A percentile compares a stretch with the other conserved stretches of the same genome.
Evolutionary conservation across 2,113 vertebrate species (phyloP).

Genomic region (Labeo rohita): DNA sequence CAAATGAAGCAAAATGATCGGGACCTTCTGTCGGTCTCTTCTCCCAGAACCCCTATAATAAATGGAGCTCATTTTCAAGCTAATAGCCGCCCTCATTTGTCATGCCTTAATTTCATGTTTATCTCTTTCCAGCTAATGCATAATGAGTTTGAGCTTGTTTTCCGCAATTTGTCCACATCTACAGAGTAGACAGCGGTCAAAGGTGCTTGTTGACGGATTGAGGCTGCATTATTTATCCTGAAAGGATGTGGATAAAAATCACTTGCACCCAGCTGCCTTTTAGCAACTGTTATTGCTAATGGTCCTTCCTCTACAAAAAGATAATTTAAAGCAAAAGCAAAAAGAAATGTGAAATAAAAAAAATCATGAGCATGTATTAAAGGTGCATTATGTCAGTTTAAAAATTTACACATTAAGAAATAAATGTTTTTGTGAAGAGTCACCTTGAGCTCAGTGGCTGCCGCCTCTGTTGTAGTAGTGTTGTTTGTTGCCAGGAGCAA

Average conservation of each 20-base stretch:
- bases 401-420: not conserved
- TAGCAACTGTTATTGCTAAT: slow-evolving; percentile 7
- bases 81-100: slow-evolving; percentile 2
- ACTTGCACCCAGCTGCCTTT: not conserved
- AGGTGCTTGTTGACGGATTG: not conserved
- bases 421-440: no score
- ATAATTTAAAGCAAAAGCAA: not conserved
- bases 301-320: slow-evolving; percentile 6
- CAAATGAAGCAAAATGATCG: not conserved
- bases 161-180: not conserved
- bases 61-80: slow-evolving; percentile 10
- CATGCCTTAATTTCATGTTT: slow-evolving; percentile 23
- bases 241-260: not conserved
- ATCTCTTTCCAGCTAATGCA: slow-evolving; percentile 12
- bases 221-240: slow-evolving; percentile 17
- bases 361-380: not conserved
- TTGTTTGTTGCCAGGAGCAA: no score
- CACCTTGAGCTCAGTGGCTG: no score
- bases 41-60: not conserved
- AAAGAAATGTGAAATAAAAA: not conserved
- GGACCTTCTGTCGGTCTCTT: not conserved
- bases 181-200: not conserved
- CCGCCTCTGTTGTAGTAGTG: no score
- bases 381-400: not conserved
- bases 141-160: slow-evolving; percentile 16